Conservation (phyloP, 2,888 invertebrate species). For the Apamea sordens region DNA sequence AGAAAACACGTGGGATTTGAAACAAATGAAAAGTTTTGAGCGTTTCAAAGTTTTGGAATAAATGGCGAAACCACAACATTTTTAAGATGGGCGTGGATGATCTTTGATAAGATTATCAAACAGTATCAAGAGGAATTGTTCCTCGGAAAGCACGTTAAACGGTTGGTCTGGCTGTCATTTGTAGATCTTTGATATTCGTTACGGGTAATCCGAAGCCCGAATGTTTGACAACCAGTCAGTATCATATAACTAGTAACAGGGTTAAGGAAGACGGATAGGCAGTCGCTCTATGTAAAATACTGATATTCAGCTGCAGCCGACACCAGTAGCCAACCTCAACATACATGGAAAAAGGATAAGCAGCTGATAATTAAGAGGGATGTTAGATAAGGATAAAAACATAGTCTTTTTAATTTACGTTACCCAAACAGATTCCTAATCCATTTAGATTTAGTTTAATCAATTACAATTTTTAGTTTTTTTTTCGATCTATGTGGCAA, state of each 20-base stretch:
- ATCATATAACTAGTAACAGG: neutral
- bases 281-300: neutral
- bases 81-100: neutral
- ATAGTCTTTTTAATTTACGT: neutral
- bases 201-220: neutral
- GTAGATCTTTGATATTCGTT: neutral
- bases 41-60: conserved; percentile 2
- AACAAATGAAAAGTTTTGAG: conserved; percentile 7
- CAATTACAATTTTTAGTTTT: neutral
- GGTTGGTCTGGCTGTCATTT: neutral
- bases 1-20: conserved; percentile 16
- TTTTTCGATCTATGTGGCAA: neutral
- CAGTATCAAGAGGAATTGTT: neutral
- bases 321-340: neutral
- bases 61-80: neutral
- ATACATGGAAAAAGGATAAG: neutral
- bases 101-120: neutral
- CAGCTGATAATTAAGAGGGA: neutral
- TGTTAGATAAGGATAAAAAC: neutral
- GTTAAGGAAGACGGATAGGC: too few species aligned
- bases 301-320: neutral
- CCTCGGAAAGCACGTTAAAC: neutral
- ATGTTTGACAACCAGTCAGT: neutral
- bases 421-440: neutral
- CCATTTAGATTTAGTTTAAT: neutral